phyloP scores from a whole-genome alignment of 53 echinoderm and acorn worm genomes.

The Apostichopus leukothele region DNA sequence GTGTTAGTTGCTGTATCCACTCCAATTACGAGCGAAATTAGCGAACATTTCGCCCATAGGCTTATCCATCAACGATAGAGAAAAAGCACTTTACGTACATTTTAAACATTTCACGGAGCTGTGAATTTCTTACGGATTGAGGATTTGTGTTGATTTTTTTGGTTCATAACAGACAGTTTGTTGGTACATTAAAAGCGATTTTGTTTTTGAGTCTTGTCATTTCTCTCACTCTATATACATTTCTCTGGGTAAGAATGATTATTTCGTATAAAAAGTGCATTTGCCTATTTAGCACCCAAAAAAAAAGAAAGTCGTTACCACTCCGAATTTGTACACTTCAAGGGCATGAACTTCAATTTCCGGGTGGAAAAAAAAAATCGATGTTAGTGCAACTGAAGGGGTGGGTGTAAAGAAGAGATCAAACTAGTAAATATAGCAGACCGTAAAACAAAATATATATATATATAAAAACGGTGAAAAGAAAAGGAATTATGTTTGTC shows the following conservation, averaged over 20 bases:
- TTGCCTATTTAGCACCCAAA: conserved; percentile 9
- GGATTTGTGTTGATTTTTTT: background rate
- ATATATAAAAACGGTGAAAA: background rate
- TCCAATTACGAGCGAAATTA: conserved; percentile 24
- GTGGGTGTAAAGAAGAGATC: background rate
- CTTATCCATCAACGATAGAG: conserved; percentile 4
- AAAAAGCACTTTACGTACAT: conserved; percentile 37
- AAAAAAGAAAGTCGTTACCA: background rate
- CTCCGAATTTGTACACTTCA: background rate
- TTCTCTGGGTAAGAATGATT: conserved; percentile 4
- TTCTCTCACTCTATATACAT: background rate
- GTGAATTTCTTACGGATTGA: conserved; percentile 7
- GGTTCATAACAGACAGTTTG: background rate
- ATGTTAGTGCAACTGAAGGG: background rate
- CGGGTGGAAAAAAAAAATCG: background rate
- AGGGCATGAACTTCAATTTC: conserved; percentile 3
- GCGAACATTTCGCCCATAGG: conserved; percentile 25
- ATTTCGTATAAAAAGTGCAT: conserved; percentile 27
- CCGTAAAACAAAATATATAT: background rate
- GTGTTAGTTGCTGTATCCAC: conserved; percentile 27
- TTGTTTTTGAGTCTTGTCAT: background rate
- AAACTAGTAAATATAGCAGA: background rate
- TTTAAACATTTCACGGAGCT: conserved; percentile 40
- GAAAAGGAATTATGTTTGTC: background rate
- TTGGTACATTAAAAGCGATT: background rate